Base-by-base conservation (phyloP, 2,888 invertebrate genomes). In the Timandra comae region DNA sequence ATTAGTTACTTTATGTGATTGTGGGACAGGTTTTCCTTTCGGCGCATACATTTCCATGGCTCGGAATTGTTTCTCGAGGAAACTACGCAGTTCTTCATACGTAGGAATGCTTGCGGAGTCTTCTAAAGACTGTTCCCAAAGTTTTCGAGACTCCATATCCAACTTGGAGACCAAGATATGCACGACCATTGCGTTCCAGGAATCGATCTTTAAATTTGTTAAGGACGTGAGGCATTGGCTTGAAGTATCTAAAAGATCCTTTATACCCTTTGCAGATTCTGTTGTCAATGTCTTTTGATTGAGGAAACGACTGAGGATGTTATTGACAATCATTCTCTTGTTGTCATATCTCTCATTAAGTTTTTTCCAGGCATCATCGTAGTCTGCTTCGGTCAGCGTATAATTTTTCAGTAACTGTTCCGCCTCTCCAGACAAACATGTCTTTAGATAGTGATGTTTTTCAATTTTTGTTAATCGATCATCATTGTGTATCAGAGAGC, bases 241-340 rank as follows among this genome's bases (percentile, higher is more conserved):
- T 3, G 55, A 49, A 1, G 43, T 54, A 38, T 55, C 53, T 12
- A 58, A 12, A 4, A 58, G 23, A 7, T 43, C 41, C 21, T 52
- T 56, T 12, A 59, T 38, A 24, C 30, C 36, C n/a, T 27, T 34
- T 8, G 39, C 22, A 1, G 44, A 46, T 35, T 37, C 40, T 9
- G 20, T 9, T n/a, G 11, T 31, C 5, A 44, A 20, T n/a, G 35
- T 44, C 9, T 38, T 51, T 27, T 48, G 49, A 29, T 13, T 35
- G 3, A 53, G 29, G 3, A 55, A 51, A 9, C 41, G 30, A 23
- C 37, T 49, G 6, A 56, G 33, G 7, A 52, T 33, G 22, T 33
- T 31, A 23, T 47, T 47, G 0, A 46, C 43, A 29, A 27, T 45
- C 13, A 41, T 26, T 9, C 38, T 26, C 29, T 34, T 35, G 13